Evolutionary conservation across 1,140 invertebrate genomes (phyloP).

Genomic region (Zaprionus kolodkinae): DNA sequence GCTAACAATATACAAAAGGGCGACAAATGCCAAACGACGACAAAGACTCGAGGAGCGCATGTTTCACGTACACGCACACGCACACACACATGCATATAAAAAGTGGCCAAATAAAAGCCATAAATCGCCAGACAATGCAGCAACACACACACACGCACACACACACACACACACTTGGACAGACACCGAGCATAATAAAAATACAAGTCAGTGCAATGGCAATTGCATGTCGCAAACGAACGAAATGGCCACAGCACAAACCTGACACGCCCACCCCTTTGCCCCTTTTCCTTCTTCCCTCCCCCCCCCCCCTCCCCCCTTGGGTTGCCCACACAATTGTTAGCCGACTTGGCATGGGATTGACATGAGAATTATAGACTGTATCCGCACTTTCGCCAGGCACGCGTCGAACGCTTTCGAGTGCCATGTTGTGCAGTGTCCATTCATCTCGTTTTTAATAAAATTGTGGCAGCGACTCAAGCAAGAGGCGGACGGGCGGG

Average conservation of each 20-base stretch:
- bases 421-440: slow-evolving; percentile 59
- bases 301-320: neutral
- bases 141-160: slow-evolving; percentile 34
- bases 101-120: slow-evolving; percentile 80
- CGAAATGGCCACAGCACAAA: slow-evolving; percentile 38
- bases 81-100: slow-evolving; percentile 50
- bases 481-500: neutral
- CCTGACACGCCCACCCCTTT: neutral
- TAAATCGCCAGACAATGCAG: slow-evolving; percentile 77
- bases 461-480: slow-evolving; percentile 56
- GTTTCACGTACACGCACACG: slow-evolving; percentile 25
- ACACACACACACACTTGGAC: slow-evolving; percentile 20
- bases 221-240: slow-evolving; percentile 55
- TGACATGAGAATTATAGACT: slow-evolving; percentile 34
- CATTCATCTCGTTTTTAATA: slow-evolving; percentile 79
- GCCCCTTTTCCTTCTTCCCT: too few species aligned
- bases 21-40: slow-evolving; percentile 73
- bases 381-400: slow-evolving; percentile 21
- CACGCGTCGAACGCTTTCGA: slow-evolving; percentile 14
- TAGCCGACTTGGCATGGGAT: slow-evolving; percentile 15
- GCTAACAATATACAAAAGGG: slow-evolving; percentile 74
- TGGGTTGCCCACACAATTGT: neutral
- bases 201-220: slow-evolving; percentile 64
- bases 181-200: slow-evolving; percentile 53
- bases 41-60: slow-evolving; percentile 28